phyloP scores from a whole-genome alignment of 2,888 invertebrate genomes.

The Lepidocyrtinus sp. region DNA sequence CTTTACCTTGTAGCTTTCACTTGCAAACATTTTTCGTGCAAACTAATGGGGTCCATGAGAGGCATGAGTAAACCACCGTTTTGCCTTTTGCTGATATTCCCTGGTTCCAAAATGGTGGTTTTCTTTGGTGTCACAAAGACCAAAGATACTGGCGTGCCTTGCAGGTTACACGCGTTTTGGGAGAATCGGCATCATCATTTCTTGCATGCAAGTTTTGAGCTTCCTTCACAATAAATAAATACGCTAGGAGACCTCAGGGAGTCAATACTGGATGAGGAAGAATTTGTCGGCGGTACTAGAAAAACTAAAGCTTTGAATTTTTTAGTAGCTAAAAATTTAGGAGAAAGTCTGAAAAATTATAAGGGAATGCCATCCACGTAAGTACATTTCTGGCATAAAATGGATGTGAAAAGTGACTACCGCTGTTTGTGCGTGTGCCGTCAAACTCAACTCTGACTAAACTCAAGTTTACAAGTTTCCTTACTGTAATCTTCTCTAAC shows the following conservation, averaged over 20 bases:
- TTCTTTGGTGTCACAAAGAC: conserved; percentile 48
- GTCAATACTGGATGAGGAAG: conserved; percentile 21
- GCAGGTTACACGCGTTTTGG: not conserved
- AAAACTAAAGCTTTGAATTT: conserved; percentile 62
- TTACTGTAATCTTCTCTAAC: not conserved
- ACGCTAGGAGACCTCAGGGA: conserved; percentile 50
- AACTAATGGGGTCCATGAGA: conserved; percentile 43
- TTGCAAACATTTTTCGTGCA: conserved; percentile 37
- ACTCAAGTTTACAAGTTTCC: not conserved
- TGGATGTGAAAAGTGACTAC: conserved; percentile 46
- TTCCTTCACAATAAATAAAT: conserved; percentile 32
- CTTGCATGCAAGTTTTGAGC: conserved; percentile 27
- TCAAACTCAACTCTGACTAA: not conserved
- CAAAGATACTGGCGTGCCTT: conserved; percentile 32
- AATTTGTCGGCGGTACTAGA: conserved; percentile 30
- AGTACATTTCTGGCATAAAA: conserved; percentile 51
- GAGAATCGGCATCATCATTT: conserved; percentile 21
- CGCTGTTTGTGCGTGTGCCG: not conserved
- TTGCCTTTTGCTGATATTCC: conserved; percentile 29
- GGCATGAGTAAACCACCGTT: conserved; percentile 22
- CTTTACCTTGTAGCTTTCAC: conserved; percentile 41
- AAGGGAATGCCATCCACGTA: conserved; percentile 35
- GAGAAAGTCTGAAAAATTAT: conserved; percentile 67
- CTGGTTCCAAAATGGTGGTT: conserved; percentile 47
- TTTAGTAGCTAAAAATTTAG: conserved; percentile 65